Percentiles rank a stretch among this genome's conserved stretches.
These are phyloP conservation scores for Pheosia tremula DNA, from an alignment of 2,888 invertebrate species.

Conservation along the genomic window DNA sequence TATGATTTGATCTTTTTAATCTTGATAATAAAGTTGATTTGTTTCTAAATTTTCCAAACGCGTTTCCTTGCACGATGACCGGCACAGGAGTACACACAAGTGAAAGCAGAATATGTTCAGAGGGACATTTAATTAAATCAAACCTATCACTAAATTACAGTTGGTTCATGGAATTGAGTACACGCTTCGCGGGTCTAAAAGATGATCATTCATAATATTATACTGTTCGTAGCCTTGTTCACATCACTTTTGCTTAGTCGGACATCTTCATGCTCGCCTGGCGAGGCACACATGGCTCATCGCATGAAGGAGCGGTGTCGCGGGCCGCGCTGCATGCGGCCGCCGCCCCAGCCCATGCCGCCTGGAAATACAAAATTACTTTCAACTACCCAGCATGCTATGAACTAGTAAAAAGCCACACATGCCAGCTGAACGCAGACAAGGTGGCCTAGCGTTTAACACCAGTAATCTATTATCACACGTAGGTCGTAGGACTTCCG, in stretches of 20 bases:
- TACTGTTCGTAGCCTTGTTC: no score
- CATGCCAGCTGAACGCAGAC: no score
- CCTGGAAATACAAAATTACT: conserved; percentile 49
- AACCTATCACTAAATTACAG: not conserved
- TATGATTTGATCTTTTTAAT: conserved; percentile 84
- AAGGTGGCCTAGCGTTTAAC: no score
- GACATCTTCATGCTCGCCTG: no score
- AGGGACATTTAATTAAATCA: not conserved
- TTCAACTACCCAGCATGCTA: not conserved
- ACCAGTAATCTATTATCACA: no score
- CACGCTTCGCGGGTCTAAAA: no score
- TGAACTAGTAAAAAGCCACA: no score
- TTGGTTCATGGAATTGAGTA: no score
- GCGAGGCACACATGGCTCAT: conserved; percentile 26
- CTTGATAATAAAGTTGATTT: conserved; percentile 85
- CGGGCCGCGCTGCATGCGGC: conserved; percentile 67
- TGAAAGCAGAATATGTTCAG: not conserved
- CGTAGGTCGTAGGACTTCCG: no score
- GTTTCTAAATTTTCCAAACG: conserved; percentile 80
- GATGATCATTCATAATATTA: no score
- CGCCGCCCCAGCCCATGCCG: conserved; percentile 75
- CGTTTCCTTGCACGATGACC: conserved; percentile 44
- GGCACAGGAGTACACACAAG: not conserved
- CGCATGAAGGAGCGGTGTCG: conserved; percentile 72
- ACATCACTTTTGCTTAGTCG: no score